These are phyloP conservation scores for Sigmodon hispidus DNA, from an alignment of 2,113 vertebrate species.

Conservation along the genomic window DNA sequence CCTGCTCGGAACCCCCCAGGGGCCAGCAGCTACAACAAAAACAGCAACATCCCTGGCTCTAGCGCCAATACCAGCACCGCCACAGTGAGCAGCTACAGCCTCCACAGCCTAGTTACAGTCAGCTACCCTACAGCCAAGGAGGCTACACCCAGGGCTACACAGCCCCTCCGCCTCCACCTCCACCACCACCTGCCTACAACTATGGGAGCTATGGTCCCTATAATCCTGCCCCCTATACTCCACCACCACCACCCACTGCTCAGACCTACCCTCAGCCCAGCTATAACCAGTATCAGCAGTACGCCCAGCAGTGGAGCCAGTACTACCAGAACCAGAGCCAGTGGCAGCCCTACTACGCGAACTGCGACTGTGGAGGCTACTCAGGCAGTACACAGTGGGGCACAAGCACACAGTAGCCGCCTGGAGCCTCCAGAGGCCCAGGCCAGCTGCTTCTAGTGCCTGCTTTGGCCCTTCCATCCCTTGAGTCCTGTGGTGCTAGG, in stretches of 20 bases:
- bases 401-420: slow-evolving; percentile 88
- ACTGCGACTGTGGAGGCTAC: slow-evolving; percentile 90
- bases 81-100: slow-evolving; percentile 87
- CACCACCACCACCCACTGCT: slow-evolving; percentile 80
- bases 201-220: slow-evolving; percentile 91
- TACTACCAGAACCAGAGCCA: slow-evolving; percentile 97
- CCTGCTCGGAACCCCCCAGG: slow-evolving; percentile 72
- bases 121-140: slow-evolving; percentile 83
- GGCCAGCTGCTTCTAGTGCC: slow-evolving; percentile 70
- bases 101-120: slow-evolving; percentile 75
- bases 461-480: slow-evolving; percentile 44
- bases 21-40: slow-evolving; percentile 86
- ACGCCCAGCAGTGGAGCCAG: slow-evolving; percentile 95
- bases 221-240: slow-evolving; percentile 91
- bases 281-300: slow-evolving; percentile 96
- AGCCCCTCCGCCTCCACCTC: slow-evolving; percentile 84
- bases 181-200: slow-evolving; percentile 89
- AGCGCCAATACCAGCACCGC: slow-evolving; percentile 86
- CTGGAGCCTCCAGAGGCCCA: slow-evolving; percentile 1
- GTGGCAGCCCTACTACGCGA: slow-evolving; percentile 96
- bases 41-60: slow-evolving; percentile 85
- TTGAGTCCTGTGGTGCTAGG: slow-evolving; percentile 68
- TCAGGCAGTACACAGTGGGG: slow-evolving; percentile 87
- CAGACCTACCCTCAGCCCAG: slow-evolving; percentile 89
- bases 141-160: slow-evolving; percentile 87